phyloP scores from a whole-genome alignment of 1,140 invertebrate species.

The Drepana arcuata region DNA sequence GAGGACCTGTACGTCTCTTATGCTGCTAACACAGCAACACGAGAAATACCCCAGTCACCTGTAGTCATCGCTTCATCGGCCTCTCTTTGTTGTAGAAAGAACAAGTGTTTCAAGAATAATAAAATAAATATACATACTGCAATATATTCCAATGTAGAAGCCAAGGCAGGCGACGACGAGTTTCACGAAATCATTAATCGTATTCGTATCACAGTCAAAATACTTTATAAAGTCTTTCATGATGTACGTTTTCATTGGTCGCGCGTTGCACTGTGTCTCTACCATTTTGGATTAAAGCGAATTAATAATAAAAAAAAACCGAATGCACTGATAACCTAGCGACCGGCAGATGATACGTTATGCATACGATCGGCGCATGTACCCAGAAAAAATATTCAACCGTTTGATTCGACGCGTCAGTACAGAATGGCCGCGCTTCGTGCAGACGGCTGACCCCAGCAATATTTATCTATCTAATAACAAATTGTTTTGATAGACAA shows the following conservation, averaged over 20 bases:
- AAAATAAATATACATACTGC: slow-evolving; percentile 41
- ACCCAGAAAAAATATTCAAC: slow-evolving; percentile 24
- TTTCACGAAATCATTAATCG: slow-evolving; percentile 51
- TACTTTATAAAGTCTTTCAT: slow-evolving; percentile 61
- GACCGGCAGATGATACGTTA: slow-evolving; percentile 22
- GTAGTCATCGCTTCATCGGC: too few species aligned
- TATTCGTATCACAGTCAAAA: slow-evolving; percentile 43
- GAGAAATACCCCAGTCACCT: too few species aligned
- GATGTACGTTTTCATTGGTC: slow-evolving; percentile 55
- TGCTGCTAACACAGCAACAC: too few species aligned
- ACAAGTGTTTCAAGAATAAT: too few species aligned
- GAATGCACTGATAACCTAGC: slow-evolving; percentile 49
- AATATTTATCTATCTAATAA: slow-evolving; percentile 19
- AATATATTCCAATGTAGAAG: slow-evolving; percentile 53
- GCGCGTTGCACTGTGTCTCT: slow-evolving; percentile 47
- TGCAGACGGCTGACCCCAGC: slow-evolving; percentile 22
- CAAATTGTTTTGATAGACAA: too few species aligned
- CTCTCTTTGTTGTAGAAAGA: too few species aligned
- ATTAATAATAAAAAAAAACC: slow-evolving; percentile 21
- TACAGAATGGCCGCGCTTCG: slow-evolving; percentile 7
- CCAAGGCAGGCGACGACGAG: slow-evolving; percentile 41
- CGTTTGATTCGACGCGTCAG: slow-evolving; percentile 23
- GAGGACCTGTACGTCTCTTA: too few species aligned
- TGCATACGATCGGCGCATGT: slow-evolving; percentile 21
- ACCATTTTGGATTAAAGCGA: too few species aligned